Conservation (phyloP, 2,888 invertebrate genomes). For the Drosophila atroscutellata region DNA sequence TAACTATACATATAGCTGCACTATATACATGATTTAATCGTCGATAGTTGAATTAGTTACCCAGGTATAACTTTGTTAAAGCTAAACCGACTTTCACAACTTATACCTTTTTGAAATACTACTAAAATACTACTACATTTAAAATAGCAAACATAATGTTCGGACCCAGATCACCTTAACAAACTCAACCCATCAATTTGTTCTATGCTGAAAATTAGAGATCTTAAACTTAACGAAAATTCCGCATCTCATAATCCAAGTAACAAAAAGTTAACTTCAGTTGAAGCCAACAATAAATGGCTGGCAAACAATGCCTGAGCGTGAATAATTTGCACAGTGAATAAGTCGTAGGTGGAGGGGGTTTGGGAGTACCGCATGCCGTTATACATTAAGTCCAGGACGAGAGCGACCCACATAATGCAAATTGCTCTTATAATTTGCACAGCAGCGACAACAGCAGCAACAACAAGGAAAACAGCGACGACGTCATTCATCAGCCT, state of each 20-base stretch:
- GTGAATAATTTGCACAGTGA: conserved; percentile 37
- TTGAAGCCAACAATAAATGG: conserved; percentile 23
- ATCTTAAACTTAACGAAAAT: not conserved
- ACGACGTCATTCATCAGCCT: conserved; percentile 71
- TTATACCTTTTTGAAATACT: no score
- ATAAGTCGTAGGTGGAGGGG: no score
- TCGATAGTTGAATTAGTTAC: not conserved
- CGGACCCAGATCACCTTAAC: not conserved
- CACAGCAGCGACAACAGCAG: conserved; percentile 58
- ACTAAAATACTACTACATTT: not conserved
- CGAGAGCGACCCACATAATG: conserved; percentile 74
- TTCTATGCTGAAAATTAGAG: not conserved
- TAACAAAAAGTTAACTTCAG: conserved; percentile 35
- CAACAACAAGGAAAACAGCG: conserved; percentile 20
- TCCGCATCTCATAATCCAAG: conserved; percentile 31
- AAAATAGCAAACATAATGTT: not conserved
- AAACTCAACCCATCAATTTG: not conserved
- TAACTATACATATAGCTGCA: not conserved
- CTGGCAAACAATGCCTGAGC: conserved; percentile 26
- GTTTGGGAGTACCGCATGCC: conserved; percentile 10
- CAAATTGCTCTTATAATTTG: conserved; percentile 83
- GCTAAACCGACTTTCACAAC: not conserved
- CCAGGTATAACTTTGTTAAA: not conserved
- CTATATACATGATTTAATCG: not conserved
- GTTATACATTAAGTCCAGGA: conserved; percentile 30